phyloP scores from a whole-genome alignment of 1,140 invertebrate genomes.

The Cotesia typhae region DNA sequence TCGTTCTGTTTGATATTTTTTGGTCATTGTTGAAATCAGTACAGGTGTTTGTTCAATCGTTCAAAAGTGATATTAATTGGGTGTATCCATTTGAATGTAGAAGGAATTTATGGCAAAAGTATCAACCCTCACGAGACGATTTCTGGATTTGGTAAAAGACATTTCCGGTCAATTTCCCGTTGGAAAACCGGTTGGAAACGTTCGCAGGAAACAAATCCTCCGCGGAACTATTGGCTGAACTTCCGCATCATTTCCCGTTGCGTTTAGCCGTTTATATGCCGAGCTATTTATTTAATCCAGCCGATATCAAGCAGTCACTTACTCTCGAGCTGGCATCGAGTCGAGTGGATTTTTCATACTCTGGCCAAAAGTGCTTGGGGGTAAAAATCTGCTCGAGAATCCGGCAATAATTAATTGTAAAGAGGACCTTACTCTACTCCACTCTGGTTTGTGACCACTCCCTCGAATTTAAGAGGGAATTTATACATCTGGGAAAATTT shows the following conservation, averaged over 20 bases:
- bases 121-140: no score
- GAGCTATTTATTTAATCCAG: constrained; percentile 13
- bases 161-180: constrained; percentile 30
- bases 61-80: no score
- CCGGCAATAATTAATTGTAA: constrained; percentile 17
- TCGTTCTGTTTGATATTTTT: no score
- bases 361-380: background rate
- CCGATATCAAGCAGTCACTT: background rate
- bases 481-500: background rate
- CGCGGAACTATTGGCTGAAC: background rate
- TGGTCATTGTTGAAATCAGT: no score
- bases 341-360: background rate
- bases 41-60: no score
- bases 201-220: constrained; percentile 8
- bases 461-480: constrained; percentile 17
- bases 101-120: no score
- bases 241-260: constrained; percentile 20
- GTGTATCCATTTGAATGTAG: no score
- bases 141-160: background rate
- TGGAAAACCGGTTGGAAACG: background rate
- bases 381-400: background rate
- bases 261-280: constrained; percentile 3
- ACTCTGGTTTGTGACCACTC: background rate
- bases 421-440: background rate
- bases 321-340: background rate